Conservation (phyloP, 2,888 invertebrate species). For the Lordiphosa fenestrarum region DNA sequence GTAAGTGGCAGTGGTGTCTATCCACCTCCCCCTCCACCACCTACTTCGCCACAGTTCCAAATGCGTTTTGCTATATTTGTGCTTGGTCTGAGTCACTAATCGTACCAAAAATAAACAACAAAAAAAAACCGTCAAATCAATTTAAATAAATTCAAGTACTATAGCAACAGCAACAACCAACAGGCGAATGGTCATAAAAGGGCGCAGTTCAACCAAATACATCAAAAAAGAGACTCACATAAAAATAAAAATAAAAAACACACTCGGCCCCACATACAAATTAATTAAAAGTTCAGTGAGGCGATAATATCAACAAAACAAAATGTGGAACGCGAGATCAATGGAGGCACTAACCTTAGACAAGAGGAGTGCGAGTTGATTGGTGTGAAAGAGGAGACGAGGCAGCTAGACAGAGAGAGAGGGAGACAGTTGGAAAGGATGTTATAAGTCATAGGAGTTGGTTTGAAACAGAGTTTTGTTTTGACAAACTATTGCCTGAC, state of each 20-base stretch:
- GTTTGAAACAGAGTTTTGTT: too few relatives aligned
- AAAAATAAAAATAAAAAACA: too few relatives aligned
- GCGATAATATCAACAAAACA: background rate
- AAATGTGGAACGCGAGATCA: too few relatives aligned
- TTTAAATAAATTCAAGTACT: background rate
- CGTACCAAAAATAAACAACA: slow-evolving; percentile 16
- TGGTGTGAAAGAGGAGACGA: too few relatives aligned
- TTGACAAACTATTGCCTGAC: too few relatives aligned
- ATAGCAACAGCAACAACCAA: background rate
- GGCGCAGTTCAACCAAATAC: slow-evolving; percentile 19
- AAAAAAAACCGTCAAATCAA: slow-evolving; percentile 5
- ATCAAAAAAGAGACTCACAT: too few relatives aligned
- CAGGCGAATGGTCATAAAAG: slow-evolving; percentile 7
- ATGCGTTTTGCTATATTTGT: slow-evolving; percentile 27
- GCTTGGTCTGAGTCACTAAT: slow-evolving; percentile 23
- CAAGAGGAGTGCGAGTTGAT: too few relatives aligned
- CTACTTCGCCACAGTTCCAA: slow-evolving; percentile 1
- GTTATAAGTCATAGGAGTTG: too few relatives aligned
- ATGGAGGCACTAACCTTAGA: too few relatives aligned
- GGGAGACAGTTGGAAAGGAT: too few relatives aligned
- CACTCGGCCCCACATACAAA: slow-evolving; percentile 5
- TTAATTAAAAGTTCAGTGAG: slow-evolving; percentile 13
- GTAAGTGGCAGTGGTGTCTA: too few relatives aligned
- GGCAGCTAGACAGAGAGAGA: too few relatives aligned
- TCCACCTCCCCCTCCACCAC: background rate